Base-by-base conservation (phyloP, 2,888 invertebrate genomes). In the Laspeyria flexula region DNA sequence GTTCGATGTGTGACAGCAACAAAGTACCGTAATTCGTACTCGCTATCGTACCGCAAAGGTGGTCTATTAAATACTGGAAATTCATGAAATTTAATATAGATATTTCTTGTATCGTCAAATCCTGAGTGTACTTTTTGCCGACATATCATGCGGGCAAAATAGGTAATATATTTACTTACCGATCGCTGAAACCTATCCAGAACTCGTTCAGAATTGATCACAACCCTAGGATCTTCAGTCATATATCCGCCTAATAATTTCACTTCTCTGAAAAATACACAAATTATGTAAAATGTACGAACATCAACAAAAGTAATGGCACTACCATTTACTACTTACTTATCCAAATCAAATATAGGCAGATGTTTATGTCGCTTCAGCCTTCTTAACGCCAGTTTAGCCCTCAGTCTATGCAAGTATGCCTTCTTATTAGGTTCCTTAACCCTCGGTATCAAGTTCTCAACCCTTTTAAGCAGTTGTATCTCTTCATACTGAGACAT, bases 1-100 rank as follows among this genome's bases (percentile, higher is more conserved):
- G 86, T 55, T 93, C 93, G 18, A 85, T 82, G 51, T 81, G 80
- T 0, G 95, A 93, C 16, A 94, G 87, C 11, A 95, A 78, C 40
- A 93, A 73, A 0, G 93, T 88, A 40, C 93, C 89, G 71, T 88
- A 88, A 56, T 69, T 76, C 0, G 76, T 71, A 41, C 79, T 75
- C 0, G 83, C 75, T 47, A 90, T 81, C 0, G 90, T 87, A 4
- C 92, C 91, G 62, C 86, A 81, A 1, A 92, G 67, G 65, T 82
- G 85, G 65, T 89, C 91, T 53, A 88, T 73, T 0, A 89, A 62
- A 59, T 87, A 91, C 91, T 92, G 74, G 0, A 55, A 63, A 21
- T 4, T n/a, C 16, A 18, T n/a, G 12, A 1, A 31, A 12, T 12
- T 2, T 2, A 31, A 12, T 31, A 7, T 4, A 29, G 9, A 29